Conservation (phyloP, 2,113 vertebrate species). For the Mobula birostris region DNA sequence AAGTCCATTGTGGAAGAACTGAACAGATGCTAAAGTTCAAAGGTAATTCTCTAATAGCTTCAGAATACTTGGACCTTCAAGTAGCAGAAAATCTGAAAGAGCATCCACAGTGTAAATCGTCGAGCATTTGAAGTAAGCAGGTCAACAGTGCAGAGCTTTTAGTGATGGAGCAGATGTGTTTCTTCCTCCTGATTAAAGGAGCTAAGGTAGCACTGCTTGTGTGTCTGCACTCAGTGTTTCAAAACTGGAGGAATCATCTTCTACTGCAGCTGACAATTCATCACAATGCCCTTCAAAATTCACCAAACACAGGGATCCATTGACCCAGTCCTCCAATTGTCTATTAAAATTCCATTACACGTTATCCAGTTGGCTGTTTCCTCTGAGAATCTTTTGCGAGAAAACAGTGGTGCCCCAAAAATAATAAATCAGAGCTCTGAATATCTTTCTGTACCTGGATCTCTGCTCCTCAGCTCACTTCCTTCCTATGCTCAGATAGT, state of each 20-base stretch:
- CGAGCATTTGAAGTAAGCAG: not conserved
- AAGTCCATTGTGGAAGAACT: not conserved
- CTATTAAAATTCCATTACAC: not conserved
- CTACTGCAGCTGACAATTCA: not conserved
- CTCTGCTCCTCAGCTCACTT: not conserved
- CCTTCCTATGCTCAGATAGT: not conserved
- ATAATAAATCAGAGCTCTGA: not conserved
- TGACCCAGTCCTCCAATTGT: not conserved
- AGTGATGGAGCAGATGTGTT: not conserved
- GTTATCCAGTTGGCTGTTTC: not conserved
- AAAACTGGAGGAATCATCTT: not conserved
- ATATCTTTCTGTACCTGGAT: no score
- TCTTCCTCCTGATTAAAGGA: not conserved
- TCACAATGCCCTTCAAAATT: not conserved
- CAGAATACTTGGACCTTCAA: not conserved
- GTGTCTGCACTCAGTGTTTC: not conserved
- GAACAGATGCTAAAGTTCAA: conserved; percentile 1
- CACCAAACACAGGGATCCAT: not conserved
- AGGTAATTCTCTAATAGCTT: not conserved
- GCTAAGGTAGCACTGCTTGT: not conserved
- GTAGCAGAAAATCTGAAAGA: not conserved
- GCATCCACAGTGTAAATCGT: not conserved
- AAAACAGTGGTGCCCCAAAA: not conserved
- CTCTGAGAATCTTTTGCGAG: not conserved
- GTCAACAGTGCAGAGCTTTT: conserved; percentile 19